Evolutionary conservation across 2,797 vertebrate genomes (phyloP), one percentile per base, ranked within the genome.

Genomic region (Ceyx erithaca): DNA sequence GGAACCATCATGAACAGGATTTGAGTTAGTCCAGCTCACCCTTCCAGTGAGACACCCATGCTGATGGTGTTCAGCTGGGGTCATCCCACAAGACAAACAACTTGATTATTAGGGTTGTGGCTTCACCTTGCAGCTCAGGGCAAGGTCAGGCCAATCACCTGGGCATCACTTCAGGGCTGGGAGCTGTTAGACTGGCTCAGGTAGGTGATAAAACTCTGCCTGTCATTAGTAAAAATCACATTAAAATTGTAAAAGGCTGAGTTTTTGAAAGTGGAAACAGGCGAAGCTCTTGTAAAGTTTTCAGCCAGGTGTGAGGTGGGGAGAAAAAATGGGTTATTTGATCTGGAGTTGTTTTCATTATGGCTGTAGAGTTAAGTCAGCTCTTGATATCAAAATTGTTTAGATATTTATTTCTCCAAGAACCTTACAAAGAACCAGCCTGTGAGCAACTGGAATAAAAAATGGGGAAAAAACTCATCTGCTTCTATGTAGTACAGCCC

Each of bases 11-110:
- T n/a, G 59, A 26, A 37, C 4, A 0, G 43, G 16, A 19, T 31
- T 85, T 51, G 41, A 78, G 40, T 35, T 58, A 61, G 6, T 37
- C 20, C 13, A 52, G 0, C 45, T n/a, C 16, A 30, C 58, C 46
- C 18, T 16, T 30, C 25, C 43, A 41, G n/a, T n/a, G 33, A 71
- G 15, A 21, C 21, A 28, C 55, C 43, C 21, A 45, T 73, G 19
- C 35, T 46, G 31, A 0, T 22, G 8, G 30, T n/a, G 9, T 78
- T 62, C 2, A 0, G 51, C 21, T 35, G n/a, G 25, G 4, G 18
- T 75, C 26, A 35, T 62, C 46, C 33, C 9, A 2, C 68, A 25
- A 62, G 19, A 55, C 30, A 40, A 15, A 51, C 33, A 43, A 1
- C 40, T 57, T 76, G 37, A 55, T 6, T 62, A 62, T 46, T 6